Evolutionary conservation across 1,140 invertebrate species (phyloP).

Genomic region (Drosophila paulistorum): DNA sequence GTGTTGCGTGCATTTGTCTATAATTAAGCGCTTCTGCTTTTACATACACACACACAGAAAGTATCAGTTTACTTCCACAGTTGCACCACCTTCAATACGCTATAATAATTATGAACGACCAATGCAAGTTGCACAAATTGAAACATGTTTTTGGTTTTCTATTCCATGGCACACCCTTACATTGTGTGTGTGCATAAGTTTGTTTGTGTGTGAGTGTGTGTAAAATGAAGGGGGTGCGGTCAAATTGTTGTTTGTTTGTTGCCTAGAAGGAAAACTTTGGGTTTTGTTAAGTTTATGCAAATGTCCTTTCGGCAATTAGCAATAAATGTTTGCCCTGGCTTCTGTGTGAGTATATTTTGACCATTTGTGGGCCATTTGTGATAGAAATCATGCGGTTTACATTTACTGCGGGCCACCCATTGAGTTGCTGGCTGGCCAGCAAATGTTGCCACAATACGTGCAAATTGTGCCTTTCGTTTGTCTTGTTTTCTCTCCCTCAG

Average conservation of each 20-base stretch:
- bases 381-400: slow-evolving; percentile 77
- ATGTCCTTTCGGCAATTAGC: slow-evolving; percentile 79
- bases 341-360: slow-evolving; percentile 42
- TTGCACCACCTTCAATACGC: too few species aligned
- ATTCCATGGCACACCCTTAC: slow-evolving; percentile 25
- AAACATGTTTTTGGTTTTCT: slow-evolving; percentile 52
- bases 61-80: too few species aligned
- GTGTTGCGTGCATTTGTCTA: slow-evolving; percentile 44
- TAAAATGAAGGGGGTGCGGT: slow-evolving; percentile 28
- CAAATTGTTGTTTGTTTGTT: slow-evolving; percentile 68
- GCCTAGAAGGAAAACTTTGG: slow-evolving; percentile 66
- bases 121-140: slow-evolving; percentile 54
- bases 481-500: slow-evolving; percentile 27
- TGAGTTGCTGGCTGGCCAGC: slow-evolving; percentile 19
- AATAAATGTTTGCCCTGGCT: slow-evolving; percentile 74
- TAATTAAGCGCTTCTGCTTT: slow-evolving; percentile 47
- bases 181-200: slow-evolving; percentile 3
- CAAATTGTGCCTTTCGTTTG: slow-evolving; percentile 65
- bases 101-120: slow-evolving; percentile 59
- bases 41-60: background rate
- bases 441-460: slow-evolving; percentile 63
- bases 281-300: slow-evolving; percentile 81
- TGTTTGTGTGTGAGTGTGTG: slow-evolving; percentile 10
- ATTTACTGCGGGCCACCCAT: slow-evolving; percentile 72
- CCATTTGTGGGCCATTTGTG: slow-evolving; percentile 76